A percentile compares a stretch with the other conserved stretches of the same genome.
These are phyloP conservation scores for Pyxicephalus adspersus DNA, from an alignment of 2,113 vertebrate species.

Conservation along the genomic window DNA sequence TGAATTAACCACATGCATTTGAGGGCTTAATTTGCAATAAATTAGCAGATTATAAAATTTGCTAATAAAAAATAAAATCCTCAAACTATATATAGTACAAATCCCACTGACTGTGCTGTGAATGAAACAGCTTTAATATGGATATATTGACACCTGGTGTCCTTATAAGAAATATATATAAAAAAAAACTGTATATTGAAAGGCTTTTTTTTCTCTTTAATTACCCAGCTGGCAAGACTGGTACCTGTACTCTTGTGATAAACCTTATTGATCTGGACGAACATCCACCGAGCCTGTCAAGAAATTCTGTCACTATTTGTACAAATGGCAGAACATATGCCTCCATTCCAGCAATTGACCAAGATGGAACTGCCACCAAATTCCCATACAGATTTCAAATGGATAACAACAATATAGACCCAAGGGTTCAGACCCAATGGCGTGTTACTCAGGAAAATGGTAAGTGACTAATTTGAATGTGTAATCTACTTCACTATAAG, in stretches of 20 bases:
- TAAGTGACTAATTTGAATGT: conserved; percentile 60
- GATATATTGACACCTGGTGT: not conserved
- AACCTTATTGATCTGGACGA: conserved; percentile 79
- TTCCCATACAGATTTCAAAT: conserved; percentile 76
- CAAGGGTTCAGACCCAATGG: conserved; percentile 67
- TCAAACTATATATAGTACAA: too few relatives aligned
- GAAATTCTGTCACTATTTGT: conserved; percentile 68
- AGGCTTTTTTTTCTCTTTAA: conserved; percentile 26
- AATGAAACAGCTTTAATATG: too few relatives aligned
- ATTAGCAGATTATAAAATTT: too few relatives aligned
- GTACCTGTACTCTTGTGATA: conserved; percentile 82
- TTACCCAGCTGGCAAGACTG: conserved; percentile 75
- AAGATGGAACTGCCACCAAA: conserved; percentile 69
- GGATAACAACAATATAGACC: conserved; percentile 58
- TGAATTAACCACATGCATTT: too few relatives aligned
- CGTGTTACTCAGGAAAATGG: conserved; percentile 68
- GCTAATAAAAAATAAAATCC: too few relatives aligned
- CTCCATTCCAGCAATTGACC: conserved; percentile 70
- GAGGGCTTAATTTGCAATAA: too few relatives aligned
- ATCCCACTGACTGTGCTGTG: too few relatives aligned
- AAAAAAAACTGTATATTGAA: not conserved
- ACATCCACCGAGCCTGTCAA: conserved; percentile 69
- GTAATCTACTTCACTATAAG: not conserved
- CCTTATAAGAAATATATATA: not conserved
- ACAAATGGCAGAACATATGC: conserved; percentile 62